Evolutionary conservation across 2,888 invertebrate species (phyloP).

Genomic region (Euproctis similis): DNA sequence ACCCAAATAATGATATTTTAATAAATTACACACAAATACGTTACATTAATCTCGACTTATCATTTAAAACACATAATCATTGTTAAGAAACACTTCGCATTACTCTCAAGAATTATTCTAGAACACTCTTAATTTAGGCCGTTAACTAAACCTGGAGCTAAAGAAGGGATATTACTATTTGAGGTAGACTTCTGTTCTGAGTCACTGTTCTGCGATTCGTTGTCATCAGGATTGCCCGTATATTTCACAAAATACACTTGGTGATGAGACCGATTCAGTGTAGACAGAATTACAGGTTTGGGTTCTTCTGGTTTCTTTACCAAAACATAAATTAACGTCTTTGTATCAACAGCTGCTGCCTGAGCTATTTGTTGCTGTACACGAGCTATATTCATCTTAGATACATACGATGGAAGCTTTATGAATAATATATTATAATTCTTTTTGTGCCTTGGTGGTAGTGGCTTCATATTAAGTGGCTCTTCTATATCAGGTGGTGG

Average conservation of each 20-base stretch:
- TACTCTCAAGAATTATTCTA: too few relatives aligned
- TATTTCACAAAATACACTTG: slow-evolving; percentile 85
- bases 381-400: slow-evolving; percentile 33
- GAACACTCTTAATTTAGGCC: slow-evolving; percentile 11
- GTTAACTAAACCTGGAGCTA: slow-evolving; percentile 26
- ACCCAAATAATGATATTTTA: too few relatives aligned
- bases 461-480: slow-evolving; percentile 64
- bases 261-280: slow-evolving; percentile 62
- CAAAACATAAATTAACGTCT: slow-evolving; percentile 83
- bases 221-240: slow-evolving; percentile 22
- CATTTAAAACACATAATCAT: too few relatives aligned
- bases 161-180: slow-evolving; percentile 14
- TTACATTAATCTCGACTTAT: too few relatives aligned
- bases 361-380: slow-evolving; percentile 73
- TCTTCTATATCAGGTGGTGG: slow-evolving; percentile 82
- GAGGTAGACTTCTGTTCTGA: slow-evolving; percentile 14
- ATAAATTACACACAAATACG: too few relatives aligned
- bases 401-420: slow-evolving; percentile 80
- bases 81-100: too few relatives aligned
- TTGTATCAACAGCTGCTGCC: slow-evolving; percentile 78
- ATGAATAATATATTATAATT: slow-evolving; percentile 86
- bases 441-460: slow-evolving; percentile 72
- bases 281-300: slow-evolving; percentile 37
- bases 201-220: slow-evolving; percentile 18
- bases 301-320: slow-evolving; percentile 80